Base-by-base conservation (phyloP, 2,888 invertebrate genomes). In the Penaeus monodon region DNA sequence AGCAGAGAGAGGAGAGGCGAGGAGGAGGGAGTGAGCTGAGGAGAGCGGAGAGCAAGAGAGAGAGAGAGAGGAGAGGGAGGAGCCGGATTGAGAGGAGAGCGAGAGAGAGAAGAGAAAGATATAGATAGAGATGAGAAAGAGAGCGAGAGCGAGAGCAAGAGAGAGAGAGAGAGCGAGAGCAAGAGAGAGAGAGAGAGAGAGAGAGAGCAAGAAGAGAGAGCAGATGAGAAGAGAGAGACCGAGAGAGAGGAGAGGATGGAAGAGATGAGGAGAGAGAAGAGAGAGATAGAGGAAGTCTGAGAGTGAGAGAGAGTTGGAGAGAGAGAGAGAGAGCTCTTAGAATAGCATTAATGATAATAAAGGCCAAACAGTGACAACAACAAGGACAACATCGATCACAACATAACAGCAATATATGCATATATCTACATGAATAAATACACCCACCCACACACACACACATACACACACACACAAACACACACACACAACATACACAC, bases 121-220 rank as follows among this genome's bases (percentile, higher is more conserved):
- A 70, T 8, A 70, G 3, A 24, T 8, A 22, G 22, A 70, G 20
- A 70, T 8, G 14, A 29, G 29, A 29, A 17, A 27, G 29, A 29
- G 27, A 73, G 73, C 27, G n/a, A 73, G 73, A 73, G 73, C 27
- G 70, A 73, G 27, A 73, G 73, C 27, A 27, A 70, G 70, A 24
- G 27, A 70, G 70, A 70, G 33, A 24, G 33, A 6, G 29, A 70
- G 70, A 70, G 27, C 27, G 2, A 27, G 27, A 70, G n/a, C 27
- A 4, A 27, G 27, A 70, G 70, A 70, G 70, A 22, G 70, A 70
- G 70, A 70, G 29, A 22, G 29, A 1, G 29, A 70, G 70, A 14
- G 12, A 14, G 33, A 29, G 29, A 14, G n/a, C 1, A 8, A 70
- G 17, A 33, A n/a, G n/a, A n/a, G n/a, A n/a, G n/a, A n/a, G n/a